Conservation (phyloP, 1,140 invertebrate genomes). For the Leptopilina clavipes region DNA sequence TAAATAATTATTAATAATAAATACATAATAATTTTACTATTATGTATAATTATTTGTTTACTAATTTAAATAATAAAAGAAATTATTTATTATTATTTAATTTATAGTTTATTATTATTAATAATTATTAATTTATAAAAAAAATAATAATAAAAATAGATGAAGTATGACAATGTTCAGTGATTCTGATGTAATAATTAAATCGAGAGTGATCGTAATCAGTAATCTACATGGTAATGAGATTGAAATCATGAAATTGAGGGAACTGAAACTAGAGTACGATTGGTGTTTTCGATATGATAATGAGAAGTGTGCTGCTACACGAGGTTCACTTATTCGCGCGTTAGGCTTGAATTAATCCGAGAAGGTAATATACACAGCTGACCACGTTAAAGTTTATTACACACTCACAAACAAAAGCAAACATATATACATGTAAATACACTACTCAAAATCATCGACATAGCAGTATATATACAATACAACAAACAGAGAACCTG, state of each 20-base stretch:
- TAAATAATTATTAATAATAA: too few relatives aligned
- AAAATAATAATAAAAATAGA: too few relatives aligned
- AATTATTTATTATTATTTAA: too few relatives aligned
- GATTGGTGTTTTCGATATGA: conserved; percentile 16
- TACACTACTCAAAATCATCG: not conserved
- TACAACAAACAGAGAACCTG: not conserved
- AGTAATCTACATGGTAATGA: not conserved
- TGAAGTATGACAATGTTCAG: too few relatives aligned
- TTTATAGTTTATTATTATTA: too few relatives aligned
- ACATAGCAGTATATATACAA: not conserved
- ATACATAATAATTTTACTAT: too few relatives aligned
- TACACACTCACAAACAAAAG: too few relatives aligned
- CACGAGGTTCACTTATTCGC: not conserved
- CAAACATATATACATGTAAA: not conserved
- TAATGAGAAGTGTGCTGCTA: not conserved
- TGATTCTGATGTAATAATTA: not conserved
- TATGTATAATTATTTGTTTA: too few relatives aligned
- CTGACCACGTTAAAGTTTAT: not conserved
- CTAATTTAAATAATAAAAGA: too few relatives aligned
- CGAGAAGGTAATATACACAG: not conserved
- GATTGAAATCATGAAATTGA: not conserved
- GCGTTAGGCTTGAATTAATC: conserved; percentile 10
- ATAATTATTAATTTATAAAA: too few relatives aligned
- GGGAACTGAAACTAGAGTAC: not conserved
- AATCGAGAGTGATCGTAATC: not conserved